Conservation (phyloP, 2,888 invertebrate genomes). For the Notodonta ziczac region DNA sequence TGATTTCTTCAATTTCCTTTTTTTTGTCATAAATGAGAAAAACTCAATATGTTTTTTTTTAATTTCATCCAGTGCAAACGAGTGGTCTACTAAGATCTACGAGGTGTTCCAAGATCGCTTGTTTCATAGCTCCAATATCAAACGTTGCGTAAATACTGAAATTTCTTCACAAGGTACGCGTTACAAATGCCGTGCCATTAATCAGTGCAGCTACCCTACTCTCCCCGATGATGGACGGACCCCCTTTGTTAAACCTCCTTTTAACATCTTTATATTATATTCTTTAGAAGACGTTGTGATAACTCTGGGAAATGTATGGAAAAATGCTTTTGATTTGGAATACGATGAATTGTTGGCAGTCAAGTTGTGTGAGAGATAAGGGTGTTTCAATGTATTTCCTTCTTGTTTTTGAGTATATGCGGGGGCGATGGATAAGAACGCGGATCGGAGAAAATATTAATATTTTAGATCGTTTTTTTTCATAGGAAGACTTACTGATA, state of each 20-base stretch:
- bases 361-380: background rate
- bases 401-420: too few species aligned
- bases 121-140: conserved; percentile 10
- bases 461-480: too few species aligned
- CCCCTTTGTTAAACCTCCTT: conserved; percentile 36
- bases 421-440: too few species aligned
- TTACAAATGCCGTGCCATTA: conserved; percentile 37
- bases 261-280: conserved; percentile 36
- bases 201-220: conserved; percentile 29
- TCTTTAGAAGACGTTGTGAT: conserved; percentile 28
- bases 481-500: too few species aligned
- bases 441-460: too few species aligned
- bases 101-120: conserved; percentile 1
- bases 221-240: conserved; percentile 31
- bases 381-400: too few species aligned
- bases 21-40: too few species aligned
- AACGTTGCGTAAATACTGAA: conserved; percentile 31
- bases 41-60: too few species aligned
- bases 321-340: background rate
- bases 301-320: conserved; percentile 2
- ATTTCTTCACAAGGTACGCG: conserved; percentile 25
- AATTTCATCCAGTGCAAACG: too few species aligned
- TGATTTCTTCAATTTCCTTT: too few species aligned
- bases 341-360: background rate
- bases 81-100: too few species aligned